Conservation (phyloP, 2,113 vertebrate species). For the Bubo blakistoni region DNA sequence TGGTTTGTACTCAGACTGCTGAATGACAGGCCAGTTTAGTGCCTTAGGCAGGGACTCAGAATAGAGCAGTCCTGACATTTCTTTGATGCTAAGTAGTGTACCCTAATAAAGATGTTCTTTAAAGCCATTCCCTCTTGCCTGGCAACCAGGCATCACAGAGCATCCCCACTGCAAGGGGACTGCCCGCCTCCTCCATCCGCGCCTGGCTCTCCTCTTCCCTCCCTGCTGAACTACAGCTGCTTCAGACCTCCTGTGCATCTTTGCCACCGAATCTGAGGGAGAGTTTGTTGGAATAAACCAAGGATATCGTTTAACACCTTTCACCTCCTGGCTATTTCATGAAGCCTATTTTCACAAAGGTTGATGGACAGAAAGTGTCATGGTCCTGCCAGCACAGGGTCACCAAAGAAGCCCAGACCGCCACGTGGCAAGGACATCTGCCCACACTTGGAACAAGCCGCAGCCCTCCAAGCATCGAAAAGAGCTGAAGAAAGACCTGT, state of each 20-base stretch:
- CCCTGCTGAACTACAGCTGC: neutral
- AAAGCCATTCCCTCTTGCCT: constrained; percentile 1
- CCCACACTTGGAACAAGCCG: neutral
- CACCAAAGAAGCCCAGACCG: neutral
- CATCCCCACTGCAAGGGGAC: neutral
- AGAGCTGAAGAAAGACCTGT: neutral
- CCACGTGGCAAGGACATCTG: fast-evolving
- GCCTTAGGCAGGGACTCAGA: constrained; percentile 2
- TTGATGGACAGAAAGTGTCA: neutral
- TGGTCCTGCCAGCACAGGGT: neutral
- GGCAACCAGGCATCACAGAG: neutral
- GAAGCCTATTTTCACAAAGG: neutral
- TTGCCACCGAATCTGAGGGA: neutral
- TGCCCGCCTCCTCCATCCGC: neutral
- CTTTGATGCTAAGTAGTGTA: constrained; percentile 48
- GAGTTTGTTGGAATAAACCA: neutral
- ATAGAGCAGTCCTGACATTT: constrained; percentile 65
- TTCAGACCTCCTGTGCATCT: neutral
- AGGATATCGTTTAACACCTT: neutral
- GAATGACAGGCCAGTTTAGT: constrained; percentile 64
- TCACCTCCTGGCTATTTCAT: neutral
- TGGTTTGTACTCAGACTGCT: constrained; percentile 33
- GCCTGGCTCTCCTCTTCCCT: neutral
- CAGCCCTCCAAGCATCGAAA: neutral
- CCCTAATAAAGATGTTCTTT: constrained; percentile 34